Base-by-base conservation (phyloP, 2,113 vertebrate species). In the Amphiprion percula region DNA sequence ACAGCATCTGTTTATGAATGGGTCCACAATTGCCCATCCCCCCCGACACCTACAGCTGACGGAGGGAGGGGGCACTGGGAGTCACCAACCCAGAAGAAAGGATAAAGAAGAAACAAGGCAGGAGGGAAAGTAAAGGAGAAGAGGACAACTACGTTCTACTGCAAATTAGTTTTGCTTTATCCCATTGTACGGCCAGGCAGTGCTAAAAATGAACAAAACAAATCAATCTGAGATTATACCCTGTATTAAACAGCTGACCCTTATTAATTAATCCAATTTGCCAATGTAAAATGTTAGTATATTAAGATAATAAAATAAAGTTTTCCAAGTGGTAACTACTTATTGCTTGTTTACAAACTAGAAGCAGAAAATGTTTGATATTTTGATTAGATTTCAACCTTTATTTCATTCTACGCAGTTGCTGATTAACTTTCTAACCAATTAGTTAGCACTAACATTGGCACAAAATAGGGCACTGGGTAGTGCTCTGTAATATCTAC, bases 1-100 rank as follows among this genome's bases (percentile, higher is more conserved):
- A 79, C 74, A 82, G 88, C 91, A 89, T 91, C 85, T 93, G 92
- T 91, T 93, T 85, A 83, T 90, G 88, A 92, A 88, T 86, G 83
- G 87, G 10, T 79, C 12, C n/a, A 89, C 90, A 90, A 86, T 76
- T 23, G 26, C 81, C 88, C 87, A 74, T 78, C 89, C 87, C 84
- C 88, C 84, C 88, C 72, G 26, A 84, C 85, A 76, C 41, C 70
- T 80, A 83, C 92, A 93, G 90, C 88, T 91, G 89, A 93, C 79
- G 4, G 60, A 46, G 78, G 63, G 46, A 24, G 17, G 59, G 56
- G 73, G 65, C 41, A 41, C 59, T 14, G 1, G 8, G 12, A 82
- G 75, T 74, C 58, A 82, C 85, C 68, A 54, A 79, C 61, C 61
- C 21, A 72, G 62, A 74, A 74, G 39, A 30, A 68, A 10, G 4